Evolutionary conservation across 2,888 invertebrate species (phyloP), one percentile per base, ranked within the genome.

Genomic region (Cantharis rufa): DNA sequence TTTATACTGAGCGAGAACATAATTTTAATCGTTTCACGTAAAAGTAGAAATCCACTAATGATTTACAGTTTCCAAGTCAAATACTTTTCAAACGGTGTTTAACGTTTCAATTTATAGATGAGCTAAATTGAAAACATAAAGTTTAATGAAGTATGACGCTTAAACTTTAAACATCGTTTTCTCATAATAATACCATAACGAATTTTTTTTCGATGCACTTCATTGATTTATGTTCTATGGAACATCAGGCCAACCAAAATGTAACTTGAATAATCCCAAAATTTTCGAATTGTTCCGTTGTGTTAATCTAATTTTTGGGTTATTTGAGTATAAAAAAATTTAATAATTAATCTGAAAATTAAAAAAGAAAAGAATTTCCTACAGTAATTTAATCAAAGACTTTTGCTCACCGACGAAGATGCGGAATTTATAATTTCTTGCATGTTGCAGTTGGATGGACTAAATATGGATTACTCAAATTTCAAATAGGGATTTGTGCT

Each of bases 51-150:
- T 13, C 48, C n/a, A 48, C 48, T 48, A 48, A 48, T 48, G 48
- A 48, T 48, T 48, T 48, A 48, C 48, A 48, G 48, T 48, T 48
- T 13, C n/a, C 1, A 48, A 48, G 48, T 48, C 48, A 48, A 48
- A 48, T 9, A 28, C n/a, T n/a, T 48, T 74, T 76, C 77, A 74
- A 70, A 64, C 69, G 72, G 72, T 72, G 63, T 21, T 66, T 72
- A 32, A 32, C 63, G n/a, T n/a, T 72, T 66, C 28, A 18, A 18
- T 18, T 66, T 72, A 48, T 21, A 27, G 18, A 72, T 24, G 66
- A 72, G 15, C 72, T 48, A 21, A 66, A 48, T 48, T 32, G 32
- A 32, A 72, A 62, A 63, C 28, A 48, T 48, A 1, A 10, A 15
- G 62, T 71, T 63, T 28, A 11, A 71, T 66, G 18, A 24, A 66